A percentile compares a stretch with the other conserved stretches of the same genome.
Evolutionary conservation across 2,113 vertebrate species (phyloP).

Genomic region (Pantherophis guttatus): DNA sequence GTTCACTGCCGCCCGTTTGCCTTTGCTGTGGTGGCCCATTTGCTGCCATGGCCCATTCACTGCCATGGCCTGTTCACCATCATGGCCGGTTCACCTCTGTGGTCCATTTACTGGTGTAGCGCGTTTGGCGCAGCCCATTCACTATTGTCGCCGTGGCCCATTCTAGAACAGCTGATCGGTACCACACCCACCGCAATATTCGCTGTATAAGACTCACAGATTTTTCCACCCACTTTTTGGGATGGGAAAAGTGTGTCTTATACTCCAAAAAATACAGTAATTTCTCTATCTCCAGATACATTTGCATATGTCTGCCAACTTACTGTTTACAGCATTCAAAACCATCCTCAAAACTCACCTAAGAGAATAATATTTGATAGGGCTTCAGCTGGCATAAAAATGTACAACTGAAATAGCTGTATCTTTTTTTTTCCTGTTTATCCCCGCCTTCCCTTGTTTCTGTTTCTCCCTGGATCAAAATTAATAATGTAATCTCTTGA

Average conservation of each 20-base stretch:
- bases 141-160: too few species aligned
- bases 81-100: fast-evolving
- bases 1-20: too few species aligned
- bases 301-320: neutral
- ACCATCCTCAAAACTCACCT: neutral
- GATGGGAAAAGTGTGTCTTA: too few species aligned
- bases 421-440: neutral
- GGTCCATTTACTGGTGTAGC: fast-evolving
- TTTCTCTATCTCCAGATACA: neutral
- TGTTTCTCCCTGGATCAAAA: neutral
- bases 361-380: neutral
- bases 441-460: neutral
- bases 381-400: neutral
- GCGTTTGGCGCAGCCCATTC: too few species aligned
- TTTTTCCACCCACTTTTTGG: too few species aligned
- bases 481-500: neutral
- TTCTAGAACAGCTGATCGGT: too few species aligned
- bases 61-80: too few species aligned
- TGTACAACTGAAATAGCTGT: neutral
- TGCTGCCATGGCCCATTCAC: too few species aligned
- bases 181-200: too few species aligned
- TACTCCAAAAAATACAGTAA: too few species aligned
- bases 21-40: too few species aligned
- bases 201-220: too few species aligned
- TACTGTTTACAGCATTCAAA: neutral